Evolutionary conservation across 1,140 invertebrate species (phyloP).

Genomic region (Habropoda laboriosa): DNA sequence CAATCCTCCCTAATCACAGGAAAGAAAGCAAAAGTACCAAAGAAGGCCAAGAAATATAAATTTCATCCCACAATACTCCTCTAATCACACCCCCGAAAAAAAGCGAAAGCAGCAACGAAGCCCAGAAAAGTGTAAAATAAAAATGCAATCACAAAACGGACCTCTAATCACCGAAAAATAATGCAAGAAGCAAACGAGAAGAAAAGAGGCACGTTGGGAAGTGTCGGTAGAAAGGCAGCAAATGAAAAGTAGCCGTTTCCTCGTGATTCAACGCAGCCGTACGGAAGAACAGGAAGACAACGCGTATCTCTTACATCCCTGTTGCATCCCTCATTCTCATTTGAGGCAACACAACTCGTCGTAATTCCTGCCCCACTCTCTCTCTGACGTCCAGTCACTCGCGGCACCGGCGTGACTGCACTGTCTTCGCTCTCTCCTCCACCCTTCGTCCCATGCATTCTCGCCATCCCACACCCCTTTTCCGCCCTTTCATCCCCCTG

Average conservation of each 20-base stretch:
- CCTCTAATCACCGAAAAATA: no score
- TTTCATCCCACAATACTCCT: no score
- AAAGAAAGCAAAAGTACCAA: no score
- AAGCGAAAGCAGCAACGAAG: no score
- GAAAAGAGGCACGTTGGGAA: neutral
- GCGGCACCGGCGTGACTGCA: constrained; percentile 2
- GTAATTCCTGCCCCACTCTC: constrained; percentile 24
- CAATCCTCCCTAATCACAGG: no score
- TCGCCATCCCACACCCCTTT: neutral
- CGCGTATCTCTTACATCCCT: constrained; percentile 15
- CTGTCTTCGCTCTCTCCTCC: neutral
- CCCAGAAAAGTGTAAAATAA: no score
- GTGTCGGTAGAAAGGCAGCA: neutral
- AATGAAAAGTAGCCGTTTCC: neutral
- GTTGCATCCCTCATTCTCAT: constrained; percentile 36
- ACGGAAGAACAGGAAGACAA: constrained; percentile 2
- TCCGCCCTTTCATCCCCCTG: constrained; percentile 19
- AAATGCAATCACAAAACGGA: no score
- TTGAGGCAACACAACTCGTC: constrained; percentile 24
- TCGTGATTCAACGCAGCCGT: neutral
- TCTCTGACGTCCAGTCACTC: constrained; percentile 19
- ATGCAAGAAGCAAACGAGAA: no score
- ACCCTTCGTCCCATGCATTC: neutral
- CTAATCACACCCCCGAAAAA: no score
- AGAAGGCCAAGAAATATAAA: no score